A percentile compares a stretch with the other conserved stretches of the same genome.
Evolutionary conservation across 2,888 invertebrate species (phyloP).

Genomic region (Andrena fulva): DNA sequence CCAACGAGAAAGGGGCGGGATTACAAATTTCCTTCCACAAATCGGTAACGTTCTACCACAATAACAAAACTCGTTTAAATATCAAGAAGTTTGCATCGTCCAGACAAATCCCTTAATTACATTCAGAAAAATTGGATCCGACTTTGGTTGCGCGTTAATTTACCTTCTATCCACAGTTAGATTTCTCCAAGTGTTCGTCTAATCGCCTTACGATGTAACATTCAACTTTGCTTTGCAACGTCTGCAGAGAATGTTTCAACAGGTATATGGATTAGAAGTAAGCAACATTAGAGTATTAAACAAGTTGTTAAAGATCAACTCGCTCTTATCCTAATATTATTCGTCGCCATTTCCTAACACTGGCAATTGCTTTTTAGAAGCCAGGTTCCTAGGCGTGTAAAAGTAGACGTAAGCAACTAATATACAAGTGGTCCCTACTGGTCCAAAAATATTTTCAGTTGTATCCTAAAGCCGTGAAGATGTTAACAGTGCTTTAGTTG

Average conservation of each 20-base stretch:
- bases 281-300: neutral
- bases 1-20: neutral
- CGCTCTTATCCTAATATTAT: neutral
- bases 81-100: neutral
- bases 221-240: neutral
- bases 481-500: neutral
- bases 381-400: conserved; percentile 33
- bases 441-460: conserved; percentile 48
- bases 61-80: neutral
- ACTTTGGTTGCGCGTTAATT: neutral
- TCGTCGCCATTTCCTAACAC: conserved; percentile 3
- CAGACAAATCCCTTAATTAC: conserved; percentile 1
- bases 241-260: neutral
- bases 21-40: conserved; percentile 8
- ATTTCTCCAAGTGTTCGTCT: conserved; percentile 5
- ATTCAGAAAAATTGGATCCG: conserved; percentile 10
- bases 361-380: conserved; percentile 16
- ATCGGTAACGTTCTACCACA: neutral
- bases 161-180: conserved; percentile 2
- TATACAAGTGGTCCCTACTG: conserved; percentile 50
- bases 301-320: neutral
- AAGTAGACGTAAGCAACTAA: conserved; percentile 40
- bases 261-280: conserved; percentile 9
- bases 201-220: conserved; percentile 1
- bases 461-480: conserved; percentile 4